Evolutionary conservation across 2,888 invertebrate genomes (phyloP).

Genomic region (Troides helena): DNA sequence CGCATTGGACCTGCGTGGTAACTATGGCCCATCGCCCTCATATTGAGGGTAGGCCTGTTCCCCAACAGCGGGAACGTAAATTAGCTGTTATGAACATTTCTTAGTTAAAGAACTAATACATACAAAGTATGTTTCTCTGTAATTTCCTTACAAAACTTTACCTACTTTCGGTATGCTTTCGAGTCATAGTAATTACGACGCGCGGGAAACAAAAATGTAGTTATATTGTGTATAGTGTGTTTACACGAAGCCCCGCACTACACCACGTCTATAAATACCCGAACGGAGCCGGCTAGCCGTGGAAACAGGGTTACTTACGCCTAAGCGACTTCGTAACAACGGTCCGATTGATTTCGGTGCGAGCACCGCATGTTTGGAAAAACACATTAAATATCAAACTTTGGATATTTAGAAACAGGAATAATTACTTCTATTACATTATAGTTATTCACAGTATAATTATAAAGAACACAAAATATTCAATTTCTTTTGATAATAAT

Average conservation of each 20-base stretch:
- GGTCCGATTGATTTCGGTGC: slow-evolving; percentile 10
- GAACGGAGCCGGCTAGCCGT: slow-evolving; percentile 33
- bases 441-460: too few species aligned
- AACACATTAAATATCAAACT: slow-evolving; percentile 5
- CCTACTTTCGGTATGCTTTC: too few species aligned
- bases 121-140: not conserved
- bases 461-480: too few species aligned
- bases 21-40: too few species aligned
- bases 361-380: slow-evolving; percentile 10
- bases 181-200: slow-evolving; percentile 8
- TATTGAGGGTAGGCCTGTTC: too few species aligned
- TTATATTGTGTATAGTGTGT: slow-evolving; percentile 20
- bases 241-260: slow-evolving; percentile 19
- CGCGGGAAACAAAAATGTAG: slow-evolving; percentile 20
- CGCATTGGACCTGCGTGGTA: too few species aligned
- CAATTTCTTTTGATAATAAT: too few species aligned
- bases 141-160: too few species aligned
- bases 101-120: not conserved
- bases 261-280: slow-evolving; percentile 36
- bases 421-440: too few species aligned
- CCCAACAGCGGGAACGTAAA: too few species aligned
- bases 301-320: slow-evolving; percentile 36
- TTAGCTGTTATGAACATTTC: too few species aligned
- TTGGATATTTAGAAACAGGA: not conserved
- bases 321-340: slow-evolving; percentile 24